Conservation (phyloP, 2,797 vertebrate species). For the Gymnopithys bicolor region DNA sequence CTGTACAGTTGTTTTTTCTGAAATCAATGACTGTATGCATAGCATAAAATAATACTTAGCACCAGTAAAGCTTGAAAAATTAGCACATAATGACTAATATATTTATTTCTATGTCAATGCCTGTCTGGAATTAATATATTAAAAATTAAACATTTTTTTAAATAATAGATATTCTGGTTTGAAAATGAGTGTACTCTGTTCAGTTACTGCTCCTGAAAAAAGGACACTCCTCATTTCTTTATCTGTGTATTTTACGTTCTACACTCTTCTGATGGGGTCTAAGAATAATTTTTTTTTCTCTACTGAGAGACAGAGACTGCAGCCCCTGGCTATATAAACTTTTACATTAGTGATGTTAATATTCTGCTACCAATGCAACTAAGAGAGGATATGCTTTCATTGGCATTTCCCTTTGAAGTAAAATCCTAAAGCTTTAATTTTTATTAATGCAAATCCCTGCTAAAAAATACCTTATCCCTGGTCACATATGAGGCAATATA, state of each 20-base stretch:
- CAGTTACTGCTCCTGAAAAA: neutral
- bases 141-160: slow-evolving; percentile 22
- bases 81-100: neutral
- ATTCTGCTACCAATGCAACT: slow-evolving; percentile 40
- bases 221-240: neutral
- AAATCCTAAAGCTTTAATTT: slow-evolving; percentile 61
- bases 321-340: slow-evolving; percentile 46
- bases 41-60: neutral
- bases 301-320: neutral
- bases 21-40: neutral
- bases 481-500: slow-evolving; percentile 4
- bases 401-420: slow-evolving; percentile 54
- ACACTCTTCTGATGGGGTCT: neutral
- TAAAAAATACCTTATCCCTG: slow-evolving; percentile 56
- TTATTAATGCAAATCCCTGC: slow-evolving; percentile 55
- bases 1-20: neutral
- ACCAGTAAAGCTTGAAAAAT: slow-evolving; percentile 4
- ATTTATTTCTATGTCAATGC: slow-evolving; percentile 17
- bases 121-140: slow-evolving; percentile 11
- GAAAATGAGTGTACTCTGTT: neutral
- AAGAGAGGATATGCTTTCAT: slow-evolving; percentile 38
- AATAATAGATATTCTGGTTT: slow-evolving; percentile 30
- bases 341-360: slow-evolving; percentile 35
- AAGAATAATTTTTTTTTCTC: slow-evolving; percentile 20
- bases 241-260: neutral